phyloP scores from a whole-genome alignment of 2,113 vertebrate genomes.

The Vimba vimba region DNA sequence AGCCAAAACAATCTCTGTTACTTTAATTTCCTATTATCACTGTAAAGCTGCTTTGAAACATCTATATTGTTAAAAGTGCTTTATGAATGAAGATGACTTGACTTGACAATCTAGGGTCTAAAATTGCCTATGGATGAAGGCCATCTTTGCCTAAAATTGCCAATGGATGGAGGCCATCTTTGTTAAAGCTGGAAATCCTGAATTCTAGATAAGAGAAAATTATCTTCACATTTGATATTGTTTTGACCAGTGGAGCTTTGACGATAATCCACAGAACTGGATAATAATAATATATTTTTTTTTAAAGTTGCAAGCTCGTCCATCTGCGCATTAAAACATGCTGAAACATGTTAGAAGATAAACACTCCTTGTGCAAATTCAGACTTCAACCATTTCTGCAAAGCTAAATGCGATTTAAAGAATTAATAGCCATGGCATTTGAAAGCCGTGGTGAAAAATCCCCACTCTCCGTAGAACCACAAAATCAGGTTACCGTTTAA shows the following conservation, averaged over 20 bases:
- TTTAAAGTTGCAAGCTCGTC: background rate
- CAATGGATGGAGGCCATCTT: background rate
- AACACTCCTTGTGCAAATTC: background rate
- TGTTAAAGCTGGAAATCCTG: background rate
- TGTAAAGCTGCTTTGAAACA: no score
- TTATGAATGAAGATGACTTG: no score
- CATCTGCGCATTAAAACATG: background rate
- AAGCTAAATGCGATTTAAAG: slow-evolving; percentile 23
- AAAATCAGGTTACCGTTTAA: slow-evolving; percentile 40
- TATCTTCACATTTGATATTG: background rate
- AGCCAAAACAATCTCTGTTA: no score
- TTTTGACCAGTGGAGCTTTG: background rate
- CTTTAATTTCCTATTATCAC: no score
- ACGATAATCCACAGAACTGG: background rate
- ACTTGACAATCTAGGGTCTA: background rate
- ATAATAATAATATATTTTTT: background rate
- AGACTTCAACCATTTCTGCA: background rate
- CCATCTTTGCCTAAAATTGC: background rate
- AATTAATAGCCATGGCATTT: slow-evolving; percentile 45
- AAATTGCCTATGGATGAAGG: background rate
- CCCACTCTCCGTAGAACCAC: background rate
- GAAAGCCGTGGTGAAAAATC: slow-evolving; percentile 31
- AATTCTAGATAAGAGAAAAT: background rate
- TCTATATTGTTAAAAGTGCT: no score
- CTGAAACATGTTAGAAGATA: slow-evolving; percentile 8